Evolutionary conservation across 2,797 vertebrate genomes (phyloP).

Genomic region (Ctenochaetus hawaiiensis): DNA sequence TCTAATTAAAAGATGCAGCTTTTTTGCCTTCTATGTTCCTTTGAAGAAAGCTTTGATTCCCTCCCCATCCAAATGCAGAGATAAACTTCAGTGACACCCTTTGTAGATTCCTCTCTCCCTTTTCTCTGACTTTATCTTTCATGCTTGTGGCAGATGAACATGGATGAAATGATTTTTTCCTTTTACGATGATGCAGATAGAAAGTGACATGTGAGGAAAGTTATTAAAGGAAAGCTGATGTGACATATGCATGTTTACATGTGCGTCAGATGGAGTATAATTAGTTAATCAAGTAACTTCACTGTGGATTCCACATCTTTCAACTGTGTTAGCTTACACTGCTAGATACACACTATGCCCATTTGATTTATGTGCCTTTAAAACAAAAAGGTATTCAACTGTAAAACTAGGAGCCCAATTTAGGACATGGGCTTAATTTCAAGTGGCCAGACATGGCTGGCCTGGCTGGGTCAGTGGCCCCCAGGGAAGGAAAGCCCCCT

Average conservation of each 20-base stretch:
- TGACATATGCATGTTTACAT: neutral
- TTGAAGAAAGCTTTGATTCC: conserved; percentile 63
- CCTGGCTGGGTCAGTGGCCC: conserved; percentile 35
- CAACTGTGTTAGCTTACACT: neutral
- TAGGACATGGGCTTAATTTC: conserved; percentile 10
- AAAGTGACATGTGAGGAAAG: conserved; percentile 12
- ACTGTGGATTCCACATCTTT: neutral
- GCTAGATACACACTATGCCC: neutral
- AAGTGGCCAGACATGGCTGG: conserved; percentile 18
- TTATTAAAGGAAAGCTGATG: conserved; percentile 6
- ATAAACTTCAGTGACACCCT: conserved; percentile 61
- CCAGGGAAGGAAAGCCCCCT: conserved; percentile 32
- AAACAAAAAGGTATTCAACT: conserved; percentile 2
- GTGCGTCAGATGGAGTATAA: neutral
- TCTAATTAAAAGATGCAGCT: conserved; percentile 67
- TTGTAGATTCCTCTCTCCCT: conserved; percentile 63
- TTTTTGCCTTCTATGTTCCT: conserved; percentile 40
- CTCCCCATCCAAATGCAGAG: conserved; percentile 32
- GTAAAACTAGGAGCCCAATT: conserved; percentile 2
- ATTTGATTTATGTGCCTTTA: conserved; percentile 1
- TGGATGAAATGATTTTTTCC: conserved; percentile 41
- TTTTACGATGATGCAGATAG: conserved; percentile 24
- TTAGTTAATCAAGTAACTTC: neutral
- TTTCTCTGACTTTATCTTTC: conserved; percentile 50
- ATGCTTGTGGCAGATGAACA: conserved; percentile 42